A percentile compares a stretch with the other conserved stretches of the same genome.
These are phyloP conservation scores for Notolepis coatsorum DNA, from an alignment of 2,797 vertebrate genomes.

Conservation along the genomic window DNA sequence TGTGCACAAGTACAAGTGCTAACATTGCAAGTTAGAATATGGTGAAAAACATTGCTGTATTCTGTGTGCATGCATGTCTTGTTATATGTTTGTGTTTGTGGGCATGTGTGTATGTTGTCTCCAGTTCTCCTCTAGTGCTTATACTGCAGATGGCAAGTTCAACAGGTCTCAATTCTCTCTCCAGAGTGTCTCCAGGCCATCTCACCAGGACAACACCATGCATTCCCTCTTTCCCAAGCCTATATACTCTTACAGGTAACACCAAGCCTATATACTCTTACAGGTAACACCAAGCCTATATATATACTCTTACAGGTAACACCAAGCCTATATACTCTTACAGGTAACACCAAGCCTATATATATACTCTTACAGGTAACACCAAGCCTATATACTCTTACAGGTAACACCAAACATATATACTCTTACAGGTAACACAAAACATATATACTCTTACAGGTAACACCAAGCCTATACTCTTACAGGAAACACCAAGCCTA, in stretches of 20 bases:
- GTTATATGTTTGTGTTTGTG: too few relatives aligned
- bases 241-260: constrained; percentile 98
- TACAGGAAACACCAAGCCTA: too few relatives aligned
- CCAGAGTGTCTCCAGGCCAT: constrained; percentile 83
- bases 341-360: too few relatives aligned
- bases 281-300: not conserved
- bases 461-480: too few relatives aligned
- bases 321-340: too few relatives aligned
- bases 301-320: too few relatives aligned
- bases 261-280: not conserved
- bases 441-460: too few relatives aligned
- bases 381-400: too few relatives aligned
- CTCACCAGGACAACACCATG: constrained; percentile 75
- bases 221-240: constrained; percentile 93
- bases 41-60: not conserved
- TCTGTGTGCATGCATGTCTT: not conserved
- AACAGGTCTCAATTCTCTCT: constrained; percentile 82
- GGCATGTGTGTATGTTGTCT: constrained; percentile 17
- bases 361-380: too few relatives aligned
- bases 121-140: constrained; percentile 82
- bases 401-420: too few relatives aligned
- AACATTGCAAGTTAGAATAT: not conserved
- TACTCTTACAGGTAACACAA: too few relatives aligned
- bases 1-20: not conserved
- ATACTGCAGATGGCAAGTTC: constrained; percentile 68